These are phyloP conservation scores for Dasyurus viverrinus DNA, from an alignment of 2,113 vertebrate species.

Conservation along the genomic window DNA sequence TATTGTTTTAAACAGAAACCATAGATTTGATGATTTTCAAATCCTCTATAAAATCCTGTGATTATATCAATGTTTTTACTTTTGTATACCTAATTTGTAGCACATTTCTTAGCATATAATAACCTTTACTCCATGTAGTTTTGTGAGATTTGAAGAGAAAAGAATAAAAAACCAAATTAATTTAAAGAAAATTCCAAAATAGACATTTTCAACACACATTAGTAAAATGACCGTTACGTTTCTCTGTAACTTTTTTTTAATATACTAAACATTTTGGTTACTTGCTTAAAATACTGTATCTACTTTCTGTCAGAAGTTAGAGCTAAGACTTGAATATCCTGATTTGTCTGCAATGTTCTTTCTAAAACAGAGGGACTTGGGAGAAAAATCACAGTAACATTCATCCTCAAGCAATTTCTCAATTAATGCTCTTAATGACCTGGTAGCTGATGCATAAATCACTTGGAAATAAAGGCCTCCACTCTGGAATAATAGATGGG, in stretches of 20 bases:
- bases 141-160: background rate
- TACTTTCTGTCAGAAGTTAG: background rate
- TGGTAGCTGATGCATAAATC: background rate
- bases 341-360: background rate
- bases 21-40: background rate
- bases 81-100: background rate
- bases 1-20: background rate
- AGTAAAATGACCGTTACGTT: background rate
- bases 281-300: background rate
- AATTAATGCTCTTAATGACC: background rate
- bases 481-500: background rate
- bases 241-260: background rate
- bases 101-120: background rate
- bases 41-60: background rate
- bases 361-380: background rate
- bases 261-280: background rate
- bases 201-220: background rate
- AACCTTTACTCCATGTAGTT: background rate
- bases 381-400: constrained; percentile 5
- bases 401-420: background rate
- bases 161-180: background rate
- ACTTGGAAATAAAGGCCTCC: background rate
- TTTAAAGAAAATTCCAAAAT: background rate
- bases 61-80: background rate
- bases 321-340: background rate